Evolutionary conservation across 2,797 vertebrate genomes (phyloP), one percentile per base, ranked within the genome.

Genomic region (Rhyacichthys aspro): DNA sequence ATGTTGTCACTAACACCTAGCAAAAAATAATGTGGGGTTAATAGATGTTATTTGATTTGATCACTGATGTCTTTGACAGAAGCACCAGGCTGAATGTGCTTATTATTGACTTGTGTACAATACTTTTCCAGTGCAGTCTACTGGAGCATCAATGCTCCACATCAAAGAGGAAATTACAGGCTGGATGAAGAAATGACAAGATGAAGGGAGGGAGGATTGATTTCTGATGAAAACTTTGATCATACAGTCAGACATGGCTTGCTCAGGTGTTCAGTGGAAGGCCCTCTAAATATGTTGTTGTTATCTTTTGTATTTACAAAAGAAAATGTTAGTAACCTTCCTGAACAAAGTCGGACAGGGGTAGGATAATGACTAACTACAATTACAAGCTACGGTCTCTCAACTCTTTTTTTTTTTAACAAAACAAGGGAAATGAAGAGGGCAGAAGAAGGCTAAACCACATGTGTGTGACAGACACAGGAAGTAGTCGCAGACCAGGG

Each of bases 151-250:
- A 9, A 38, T 41, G 18, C 28, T 33, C 16, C 28, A 55, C 47
- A 59, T 70, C 67, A 64, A 79, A 37, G 34, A 8, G 63, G 46
- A 78, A 82, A 86, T 83, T 74, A 76, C 38, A 72, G 67, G 36
- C 18, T 58, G 38, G 65, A 72, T 11, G 48, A 71, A 73, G 79
- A 87, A 88, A 81, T 79, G 32, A 65, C 1, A 55, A 44, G 32
- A 9, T 12, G 18, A 47, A 7, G 32, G 42, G 33, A 34, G 50
- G 38, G 18, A 33, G 16, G 55, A 17, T 38, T 23, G 45, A 67
- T 55, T 61, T 75, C 39, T 47, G 38, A 11, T 5, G 69, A 68
- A 62, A 52, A 46, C 1, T 38, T 23, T 10, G n/a, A 0, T 33
- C 12, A 56, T 57, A 23, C 19, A 48, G 11, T 44, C 0, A 67